Conservation (phyloP, 2,113 vertebrate species). For the Dolichallabes microphthalmus region DNA sequence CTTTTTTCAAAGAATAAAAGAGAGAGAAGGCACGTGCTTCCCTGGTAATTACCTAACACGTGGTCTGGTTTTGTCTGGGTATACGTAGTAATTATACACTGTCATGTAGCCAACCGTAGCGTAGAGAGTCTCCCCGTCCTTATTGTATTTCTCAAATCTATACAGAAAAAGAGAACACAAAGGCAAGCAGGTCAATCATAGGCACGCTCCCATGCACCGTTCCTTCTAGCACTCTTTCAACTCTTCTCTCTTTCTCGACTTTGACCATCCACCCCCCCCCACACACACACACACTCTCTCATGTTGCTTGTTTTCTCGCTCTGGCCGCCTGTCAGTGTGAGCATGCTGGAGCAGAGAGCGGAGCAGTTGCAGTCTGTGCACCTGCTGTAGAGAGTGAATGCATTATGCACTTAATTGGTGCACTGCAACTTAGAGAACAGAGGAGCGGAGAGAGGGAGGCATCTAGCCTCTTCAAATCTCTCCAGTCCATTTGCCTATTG, state of each 20-base stretch:
- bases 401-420: constrained; percentile 99
- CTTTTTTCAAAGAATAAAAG: constrained; percentile 70
- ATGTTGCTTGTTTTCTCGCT: constrained; percentile 62
- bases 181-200: constrained; percentile 99
- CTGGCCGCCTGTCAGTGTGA: constrained; percentile 84
- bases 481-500: constrained; percentile 99
- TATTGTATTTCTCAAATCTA: constrained; percentile 99
- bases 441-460: constrained; percentile 76
- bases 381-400: constrained; percentile 98
- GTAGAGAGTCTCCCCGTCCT: constrained; percentile 98
- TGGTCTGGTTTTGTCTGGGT: constrained; percentile 99
- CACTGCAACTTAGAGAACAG: constrained; percentile 89
- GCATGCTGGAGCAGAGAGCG: constrained; percentile 88
- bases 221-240: constrained; percentile 52
- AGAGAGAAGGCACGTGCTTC: constrained; percentile 92
- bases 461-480: constrained; percentile 99
- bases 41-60: constrained; percentile 99
- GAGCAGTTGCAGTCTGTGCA: constrained; percentile 92
- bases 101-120: constrained; percentile 99
- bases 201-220: constrained; percentile 90
- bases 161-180: constrained; percentile 81
- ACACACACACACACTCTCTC: constrained; percentile 63
- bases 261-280: neutral
- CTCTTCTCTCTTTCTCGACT: constrained; percentile 24
- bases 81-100: constrained; percentile 99